A percentile compares a stretch with the other conserved stretches of the same genome.
Evolutionary conservation across 2,113 vertebrate genomes (phyloP).

Genomic region (Eretmodus cyanostictus): DNA sequence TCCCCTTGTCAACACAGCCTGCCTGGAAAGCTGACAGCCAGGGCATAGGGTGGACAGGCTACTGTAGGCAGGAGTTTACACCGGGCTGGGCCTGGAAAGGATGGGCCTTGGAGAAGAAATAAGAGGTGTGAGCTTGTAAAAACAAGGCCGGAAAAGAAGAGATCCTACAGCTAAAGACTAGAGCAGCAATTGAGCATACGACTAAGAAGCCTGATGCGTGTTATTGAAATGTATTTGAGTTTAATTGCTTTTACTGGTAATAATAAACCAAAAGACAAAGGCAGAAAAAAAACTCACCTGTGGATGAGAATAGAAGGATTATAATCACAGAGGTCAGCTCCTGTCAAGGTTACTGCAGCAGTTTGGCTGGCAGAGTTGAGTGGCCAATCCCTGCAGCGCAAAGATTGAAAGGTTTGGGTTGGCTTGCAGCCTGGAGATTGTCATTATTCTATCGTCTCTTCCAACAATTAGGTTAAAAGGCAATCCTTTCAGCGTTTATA

Average conservation of each 20-base stretch:
- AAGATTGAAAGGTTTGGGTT: slow-evolving; percentile 52
- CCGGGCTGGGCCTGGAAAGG: slow-evolving; percentile 31
- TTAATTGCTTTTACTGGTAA: background rate
- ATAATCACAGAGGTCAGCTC: slow-evolving; percentile 34
- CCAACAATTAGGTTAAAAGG: background rate
- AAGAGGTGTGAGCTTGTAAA: background rate
- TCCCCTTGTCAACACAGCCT: slow-evolving; percentile 68
- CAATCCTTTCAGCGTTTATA: background rate
- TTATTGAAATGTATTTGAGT: background rate
- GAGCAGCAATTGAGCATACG: background rate
- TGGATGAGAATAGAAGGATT: slow-evolving; percentile 28
- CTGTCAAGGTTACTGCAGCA: slow-evolving; percentile 62
- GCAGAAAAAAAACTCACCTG: background rate
- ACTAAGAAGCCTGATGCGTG: background rate
- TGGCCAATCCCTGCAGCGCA: slow-evolving; percentile 49
- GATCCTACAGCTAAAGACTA: background rate
- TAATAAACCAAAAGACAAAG: background rate
- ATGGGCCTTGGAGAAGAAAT: background rate
- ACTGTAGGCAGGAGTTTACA: slow-evolving; percentile 38
- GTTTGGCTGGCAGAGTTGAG: slow-evolving; percentile 46
- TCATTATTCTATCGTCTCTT: slow-evolving; percentile 39
- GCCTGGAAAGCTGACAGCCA: slow-evolving; percentile 72
- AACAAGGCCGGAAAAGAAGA: background rate
- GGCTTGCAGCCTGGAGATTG: slow-evolving; percentile 54
- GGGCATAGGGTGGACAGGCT: slow-evolving; percentile 66